phyloP scores from a whole-genome alignment of 2,888 invertebrate species.

The Lycia hirtaria region DNA sequence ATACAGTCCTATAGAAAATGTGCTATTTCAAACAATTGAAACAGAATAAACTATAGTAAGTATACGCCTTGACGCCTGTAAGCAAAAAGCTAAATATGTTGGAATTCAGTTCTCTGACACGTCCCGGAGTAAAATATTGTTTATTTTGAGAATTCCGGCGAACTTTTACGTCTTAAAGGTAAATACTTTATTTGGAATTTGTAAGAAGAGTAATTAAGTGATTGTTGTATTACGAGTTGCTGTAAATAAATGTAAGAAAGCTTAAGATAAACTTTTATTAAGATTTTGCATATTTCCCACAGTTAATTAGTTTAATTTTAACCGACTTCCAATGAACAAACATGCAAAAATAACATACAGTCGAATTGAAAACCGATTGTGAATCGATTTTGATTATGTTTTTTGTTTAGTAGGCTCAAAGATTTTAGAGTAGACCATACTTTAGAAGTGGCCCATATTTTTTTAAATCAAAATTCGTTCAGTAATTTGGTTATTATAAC shows the following conservation, averaged over 20 bases:
- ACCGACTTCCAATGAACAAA: no score
- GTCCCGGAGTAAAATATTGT: constrained; percentile 29
- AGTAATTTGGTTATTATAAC: no score
- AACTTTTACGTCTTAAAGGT: background rate
- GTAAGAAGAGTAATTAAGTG: background rate
- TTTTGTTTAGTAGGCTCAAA: no score
- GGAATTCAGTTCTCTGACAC: constrained; percentile 25
- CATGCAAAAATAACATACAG: no score
- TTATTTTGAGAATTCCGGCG: constrained; percentile 10
- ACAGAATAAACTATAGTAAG: background rate
- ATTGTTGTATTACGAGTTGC: constrained; percentile 1
- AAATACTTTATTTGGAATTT: background rate
- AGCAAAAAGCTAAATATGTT: constrained; percentile 11
- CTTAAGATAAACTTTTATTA: background rate
- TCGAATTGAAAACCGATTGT: background rate
- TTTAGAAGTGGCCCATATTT: no score
- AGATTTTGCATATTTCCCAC: background rate
- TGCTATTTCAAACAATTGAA: constrained; percentile 22
- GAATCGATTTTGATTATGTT: background rate
- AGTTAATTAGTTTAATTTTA: background rate
- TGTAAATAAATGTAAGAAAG: no score
- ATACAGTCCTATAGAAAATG: constrained; percentile 6
- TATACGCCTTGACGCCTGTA: background rate
- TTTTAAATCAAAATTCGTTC: no score
- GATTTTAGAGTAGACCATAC: no score